Percentiles rank a stretch among this genome's conserved stretches.
phyloP scores from a whole-genome alignment of 2,113 vertebrate species.

The Stictonetta naevosa region DNA sequence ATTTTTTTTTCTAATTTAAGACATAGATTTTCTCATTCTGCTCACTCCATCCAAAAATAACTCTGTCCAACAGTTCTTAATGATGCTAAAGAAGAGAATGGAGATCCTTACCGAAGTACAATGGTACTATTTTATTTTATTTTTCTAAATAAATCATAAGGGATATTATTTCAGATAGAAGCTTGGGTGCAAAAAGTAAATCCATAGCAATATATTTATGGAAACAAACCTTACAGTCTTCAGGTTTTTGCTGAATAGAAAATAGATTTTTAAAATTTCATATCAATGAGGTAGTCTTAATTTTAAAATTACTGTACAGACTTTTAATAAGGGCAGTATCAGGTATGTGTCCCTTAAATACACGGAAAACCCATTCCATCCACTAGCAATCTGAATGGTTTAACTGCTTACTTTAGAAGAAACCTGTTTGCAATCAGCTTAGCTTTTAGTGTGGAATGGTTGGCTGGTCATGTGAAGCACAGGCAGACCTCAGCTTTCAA shows the following conservation, averaged over 20 bases:
- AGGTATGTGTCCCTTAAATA: constrained; percentile 17
- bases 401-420: constrained; percentile 59
- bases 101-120: neutral
- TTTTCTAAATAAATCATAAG: neutral
- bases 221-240: neutral
- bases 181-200: neutral
- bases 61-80: neutral
- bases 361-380: neutral
- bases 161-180: neutral
- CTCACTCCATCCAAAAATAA: constrained; percentile 29
- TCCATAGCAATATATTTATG: neutral
- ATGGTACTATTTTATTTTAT: neutral
- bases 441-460: constrained; percentile 22
- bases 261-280: neutral
- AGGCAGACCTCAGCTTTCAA: constrained; percentile 39
- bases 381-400: constrained; percentile 40
- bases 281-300: neutral
- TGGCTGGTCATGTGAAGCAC: constrained; percentile 51
- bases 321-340: neutral
- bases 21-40: neutral
- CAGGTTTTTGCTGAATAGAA: neutral
- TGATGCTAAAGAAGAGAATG: neutral
- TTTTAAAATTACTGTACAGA: neutral
- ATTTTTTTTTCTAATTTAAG: neutral
- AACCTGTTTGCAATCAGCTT: constrained; percentile 53